Conservation (phyloP, 1,140 invertebrate species). For the Orchestia grillus region DNA sequence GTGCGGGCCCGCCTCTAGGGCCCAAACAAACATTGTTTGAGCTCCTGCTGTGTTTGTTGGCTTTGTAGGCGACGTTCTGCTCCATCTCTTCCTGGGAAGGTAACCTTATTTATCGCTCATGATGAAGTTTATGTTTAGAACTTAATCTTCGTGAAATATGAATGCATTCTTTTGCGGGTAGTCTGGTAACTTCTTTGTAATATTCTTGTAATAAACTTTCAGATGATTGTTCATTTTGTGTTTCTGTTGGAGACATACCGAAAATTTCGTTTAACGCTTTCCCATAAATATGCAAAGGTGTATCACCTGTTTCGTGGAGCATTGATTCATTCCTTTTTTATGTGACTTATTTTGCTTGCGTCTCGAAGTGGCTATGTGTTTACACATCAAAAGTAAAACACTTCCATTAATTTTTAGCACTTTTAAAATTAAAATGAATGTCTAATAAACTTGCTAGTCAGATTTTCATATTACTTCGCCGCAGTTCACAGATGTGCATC, state of each 20-base stretch:
- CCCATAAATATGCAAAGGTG: too few species aligned
- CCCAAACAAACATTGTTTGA: constrained; percentile 31
- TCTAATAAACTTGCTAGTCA: too few species aligned
- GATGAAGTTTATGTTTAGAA: not conserved
- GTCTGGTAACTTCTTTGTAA: too few species aligned
- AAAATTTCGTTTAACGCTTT: not conserved
- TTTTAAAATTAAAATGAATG: too few species aligned
- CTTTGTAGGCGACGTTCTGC: not conserved
- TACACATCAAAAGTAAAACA: too few species aligned
- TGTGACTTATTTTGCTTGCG: too few species aligned
- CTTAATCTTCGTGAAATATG: not conserved
- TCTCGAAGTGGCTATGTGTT: too few species aligned
- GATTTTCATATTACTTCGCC: too few species aligned
- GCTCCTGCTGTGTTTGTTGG: constrained; percentile 29
- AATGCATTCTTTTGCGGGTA: not conserved
- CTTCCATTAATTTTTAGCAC: too few species aligned
- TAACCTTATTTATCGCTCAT: not conserved
- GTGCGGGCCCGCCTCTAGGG: not conserved
- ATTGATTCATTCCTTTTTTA: too few species aligned
- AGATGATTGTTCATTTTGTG: not conserved
- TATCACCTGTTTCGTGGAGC: too few species aligned
- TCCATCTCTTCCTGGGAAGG: not conserved
- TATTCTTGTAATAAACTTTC: not conserved
- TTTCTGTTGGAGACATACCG: not conserved
- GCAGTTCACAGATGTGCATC: not conserved